Conservation (phyloP, 2,113 vertebrate species). For the Lonchura striata region DNA sequence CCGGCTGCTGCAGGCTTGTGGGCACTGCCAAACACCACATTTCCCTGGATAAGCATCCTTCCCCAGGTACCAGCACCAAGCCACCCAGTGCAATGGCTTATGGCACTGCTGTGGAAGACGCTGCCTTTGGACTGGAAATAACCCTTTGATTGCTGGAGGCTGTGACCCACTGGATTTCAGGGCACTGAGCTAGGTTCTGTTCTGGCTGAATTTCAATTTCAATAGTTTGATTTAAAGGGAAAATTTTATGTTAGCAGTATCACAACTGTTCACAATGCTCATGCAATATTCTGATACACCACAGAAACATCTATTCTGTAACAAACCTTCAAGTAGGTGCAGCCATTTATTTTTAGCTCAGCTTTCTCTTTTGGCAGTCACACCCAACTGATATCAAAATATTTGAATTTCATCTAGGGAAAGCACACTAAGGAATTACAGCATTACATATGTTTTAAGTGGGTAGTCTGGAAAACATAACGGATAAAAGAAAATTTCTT, state of each 20-base stretch:
- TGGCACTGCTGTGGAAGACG: background rate
- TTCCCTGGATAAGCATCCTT: background rate
- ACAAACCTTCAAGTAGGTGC: background rate
- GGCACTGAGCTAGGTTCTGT: background rate
- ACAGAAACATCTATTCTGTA: background rate
- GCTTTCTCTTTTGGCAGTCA: background rate
- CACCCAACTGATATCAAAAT: background rate
- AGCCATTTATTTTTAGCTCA: background rate
- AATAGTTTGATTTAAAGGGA: background rate
- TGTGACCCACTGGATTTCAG: background rate
- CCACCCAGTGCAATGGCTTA: background rate
- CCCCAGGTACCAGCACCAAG: background rate
- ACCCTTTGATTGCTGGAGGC: background rate
- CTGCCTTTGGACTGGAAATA: background rate
- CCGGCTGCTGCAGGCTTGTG: background rate
- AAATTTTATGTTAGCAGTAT: background rate
- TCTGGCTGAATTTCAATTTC: background rate
- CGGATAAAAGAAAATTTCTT: background rate
- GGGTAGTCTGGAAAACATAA: background rate
- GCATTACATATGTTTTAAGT: background rate
- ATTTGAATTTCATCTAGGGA: background rate
- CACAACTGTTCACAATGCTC: background rate
- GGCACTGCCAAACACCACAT: background rate
- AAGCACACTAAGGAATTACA: background rate
- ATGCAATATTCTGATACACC: background rate